Evolutionary conservation across 2,888 invertebrate genomes (phyloP).

Genomic region (Hypsopygia costalis): DNA sequence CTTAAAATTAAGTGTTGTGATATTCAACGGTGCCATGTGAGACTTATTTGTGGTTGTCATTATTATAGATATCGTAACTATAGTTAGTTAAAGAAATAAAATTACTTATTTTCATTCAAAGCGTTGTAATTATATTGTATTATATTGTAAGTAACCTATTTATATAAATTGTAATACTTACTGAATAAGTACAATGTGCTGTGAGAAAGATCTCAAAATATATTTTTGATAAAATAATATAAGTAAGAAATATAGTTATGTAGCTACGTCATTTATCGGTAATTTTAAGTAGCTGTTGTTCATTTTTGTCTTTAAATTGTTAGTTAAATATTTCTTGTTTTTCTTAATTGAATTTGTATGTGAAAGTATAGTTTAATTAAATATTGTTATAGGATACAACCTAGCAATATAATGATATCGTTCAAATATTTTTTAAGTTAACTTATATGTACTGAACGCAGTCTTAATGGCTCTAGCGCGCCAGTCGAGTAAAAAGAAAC

Average conservation of each 20-base stretch:
- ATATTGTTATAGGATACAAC: no score
- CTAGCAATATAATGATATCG: no score
- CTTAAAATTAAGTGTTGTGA: slow-evolving; percentile 27
- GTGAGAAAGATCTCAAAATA: slow-evolving; percentile 68
- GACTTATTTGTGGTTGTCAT: slow-evolving; percentile 29
- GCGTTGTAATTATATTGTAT: no score
- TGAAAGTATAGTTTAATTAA: no score
- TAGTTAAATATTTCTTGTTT: background rate
- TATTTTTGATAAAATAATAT: slow-evolving; percentile 4
- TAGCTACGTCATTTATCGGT: background rate
- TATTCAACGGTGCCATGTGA: slow-evolving; percentile 43
- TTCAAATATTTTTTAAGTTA: no score
- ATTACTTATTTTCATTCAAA: background rate
- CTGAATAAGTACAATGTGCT: slow-evolving; percentile 48
- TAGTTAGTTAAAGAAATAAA: no score
- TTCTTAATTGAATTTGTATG: no score
- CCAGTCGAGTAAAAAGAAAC: no score
- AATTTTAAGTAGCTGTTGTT: background rate
- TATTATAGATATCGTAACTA: no score
- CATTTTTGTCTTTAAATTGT: background rate
- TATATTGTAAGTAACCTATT: no score
- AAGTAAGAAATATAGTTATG: background rate
- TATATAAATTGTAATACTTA: background rate
- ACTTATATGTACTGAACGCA: no score
- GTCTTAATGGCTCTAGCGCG: no score